Conservation (phyloP, 2,797 vertebrate genomes). For the Schizopygopsis malacanthus region DNA sequence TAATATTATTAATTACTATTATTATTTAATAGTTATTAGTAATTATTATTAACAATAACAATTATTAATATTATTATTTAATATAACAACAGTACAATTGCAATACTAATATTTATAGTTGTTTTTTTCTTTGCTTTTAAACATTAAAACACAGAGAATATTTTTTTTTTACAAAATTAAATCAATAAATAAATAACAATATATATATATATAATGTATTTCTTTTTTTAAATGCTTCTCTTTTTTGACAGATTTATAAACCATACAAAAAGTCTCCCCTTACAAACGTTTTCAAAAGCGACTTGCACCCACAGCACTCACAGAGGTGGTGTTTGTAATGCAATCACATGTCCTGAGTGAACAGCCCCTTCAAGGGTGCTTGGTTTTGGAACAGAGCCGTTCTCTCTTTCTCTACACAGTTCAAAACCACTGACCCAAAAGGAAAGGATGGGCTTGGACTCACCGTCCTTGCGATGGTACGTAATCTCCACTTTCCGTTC, state of each 20-base stretch:
- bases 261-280: neutral
- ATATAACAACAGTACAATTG: neutral
- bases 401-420: neutral
- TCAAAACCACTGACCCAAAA: conserved; percentile 7
- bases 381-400: conserved; percentile 9
- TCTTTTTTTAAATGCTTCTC: neutral
- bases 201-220: neutral
- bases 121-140: neutral
- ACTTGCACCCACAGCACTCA: neutral
- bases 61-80: no score
- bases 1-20: neutral
- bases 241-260: neutral
- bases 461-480: conserved; percentile 98
- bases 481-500: conserved; percentile 97
- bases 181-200: neutral
- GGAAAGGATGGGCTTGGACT: conserved; percentile 65
- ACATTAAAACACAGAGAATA: neutral
- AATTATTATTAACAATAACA: neutral
- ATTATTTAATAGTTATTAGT: neutral
- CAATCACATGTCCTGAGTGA: neutral
- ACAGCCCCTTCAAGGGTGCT: neutral
- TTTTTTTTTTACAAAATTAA: no score
- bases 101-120: neutral
- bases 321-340: neutral
- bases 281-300: neutral